Percentiles rank a stretch among this genome's conserved stretches.
These are phyloP conservation scores for Camponotus floridanus DNA, from an alignment of 1,140 invertebrate species.

Conservation along the genomic window DNA sequence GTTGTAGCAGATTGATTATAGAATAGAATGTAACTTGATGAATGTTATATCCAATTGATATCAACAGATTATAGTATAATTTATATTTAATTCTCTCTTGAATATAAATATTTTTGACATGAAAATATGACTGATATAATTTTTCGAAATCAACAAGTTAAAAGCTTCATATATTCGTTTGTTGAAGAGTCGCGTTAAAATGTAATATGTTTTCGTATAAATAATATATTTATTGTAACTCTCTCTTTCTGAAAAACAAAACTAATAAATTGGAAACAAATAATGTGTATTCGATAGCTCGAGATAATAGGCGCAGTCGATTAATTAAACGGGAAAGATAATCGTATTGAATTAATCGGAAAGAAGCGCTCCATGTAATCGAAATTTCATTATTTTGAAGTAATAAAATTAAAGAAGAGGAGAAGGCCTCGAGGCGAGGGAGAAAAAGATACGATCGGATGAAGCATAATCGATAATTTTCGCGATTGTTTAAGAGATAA, in stretches of 20 bases:
- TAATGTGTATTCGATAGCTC: not conserved
- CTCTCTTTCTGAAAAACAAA: not conserved
- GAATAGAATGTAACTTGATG: not conserved
- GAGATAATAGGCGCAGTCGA: not conserved
- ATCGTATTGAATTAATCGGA: not conserved
- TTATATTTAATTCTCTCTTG: not conserved
- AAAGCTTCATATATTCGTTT: not conserved
- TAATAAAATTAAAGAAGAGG: not conserved
- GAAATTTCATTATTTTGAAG: conserved; percentile 20
- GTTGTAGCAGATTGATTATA: not conserved
- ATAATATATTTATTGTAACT: not conserved
- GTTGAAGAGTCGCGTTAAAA: not conserved
- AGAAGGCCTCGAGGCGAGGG: not conserved
- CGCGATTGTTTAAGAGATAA: conserved; percentile 55
- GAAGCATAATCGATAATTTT: conserved; percentile 56
- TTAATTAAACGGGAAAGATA: not conserved
- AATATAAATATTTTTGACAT: not conserved
- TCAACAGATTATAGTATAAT: not conserved
- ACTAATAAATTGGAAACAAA: not conserved
- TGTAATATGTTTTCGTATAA: not conserved
- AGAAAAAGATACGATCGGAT: conserved; percentile 1
- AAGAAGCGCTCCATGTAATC: not conserved
- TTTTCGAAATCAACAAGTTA: too few species aligned
- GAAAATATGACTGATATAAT: too few species aligned
- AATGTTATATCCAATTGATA: not conserved